Percentiles rank a stretch among this genome's conserved stretches.
phyloP scores from a whole-genome alignment of 2,888 invertebrate species.

The Hyles lineata region DNA sequence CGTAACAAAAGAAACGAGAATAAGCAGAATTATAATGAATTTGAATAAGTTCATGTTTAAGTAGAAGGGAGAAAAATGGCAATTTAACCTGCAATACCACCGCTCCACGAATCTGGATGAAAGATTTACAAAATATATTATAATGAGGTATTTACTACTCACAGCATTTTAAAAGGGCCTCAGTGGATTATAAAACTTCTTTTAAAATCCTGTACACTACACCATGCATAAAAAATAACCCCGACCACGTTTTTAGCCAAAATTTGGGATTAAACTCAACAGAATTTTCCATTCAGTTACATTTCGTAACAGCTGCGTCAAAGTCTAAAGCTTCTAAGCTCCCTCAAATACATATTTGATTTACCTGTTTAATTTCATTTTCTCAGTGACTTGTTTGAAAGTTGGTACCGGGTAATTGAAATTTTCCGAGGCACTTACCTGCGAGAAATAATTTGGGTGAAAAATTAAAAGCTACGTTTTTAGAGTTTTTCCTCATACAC shows the following conservation, averaged over 20 bases:
- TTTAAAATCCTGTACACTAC: too few species aligned
- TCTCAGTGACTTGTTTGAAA: background rate
- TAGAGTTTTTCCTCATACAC: background rate
- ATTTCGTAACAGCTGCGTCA: background rate
- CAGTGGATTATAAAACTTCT: too few species aligned
- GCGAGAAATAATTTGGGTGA: background rate
- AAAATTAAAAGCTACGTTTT: conserved; percentile 19
- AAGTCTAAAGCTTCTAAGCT: background rate
- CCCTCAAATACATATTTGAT: conserved; percentile 15
- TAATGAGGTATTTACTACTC: too few species aligned
- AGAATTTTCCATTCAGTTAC: too few species aligned
- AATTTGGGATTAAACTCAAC: too few species aligned
- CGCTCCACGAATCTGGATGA: too few species aligned
- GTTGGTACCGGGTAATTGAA: background rate
- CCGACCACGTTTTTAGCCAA: too few species aligned
- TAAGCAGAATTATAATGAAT: conserved; percentile 1
- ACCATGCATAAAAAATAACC: too few species aligned
- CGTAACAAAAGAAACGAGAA: conserved; percentile 29
- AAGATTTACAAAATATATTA: too few species aligned
- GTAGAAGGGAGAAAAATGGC: background rate
- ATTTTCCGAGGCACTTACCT: background rate
- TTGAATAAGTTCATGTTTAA: background rate
- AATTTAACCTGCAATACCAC: background rate
- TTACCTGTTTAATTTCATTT: conserved; percentile 7
- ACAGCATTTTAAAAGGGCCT: too few species aligned